Base-by-base conservation (phyloP, 1,140 invertebrate species). In the Drosophila bifasciata region DNA sequence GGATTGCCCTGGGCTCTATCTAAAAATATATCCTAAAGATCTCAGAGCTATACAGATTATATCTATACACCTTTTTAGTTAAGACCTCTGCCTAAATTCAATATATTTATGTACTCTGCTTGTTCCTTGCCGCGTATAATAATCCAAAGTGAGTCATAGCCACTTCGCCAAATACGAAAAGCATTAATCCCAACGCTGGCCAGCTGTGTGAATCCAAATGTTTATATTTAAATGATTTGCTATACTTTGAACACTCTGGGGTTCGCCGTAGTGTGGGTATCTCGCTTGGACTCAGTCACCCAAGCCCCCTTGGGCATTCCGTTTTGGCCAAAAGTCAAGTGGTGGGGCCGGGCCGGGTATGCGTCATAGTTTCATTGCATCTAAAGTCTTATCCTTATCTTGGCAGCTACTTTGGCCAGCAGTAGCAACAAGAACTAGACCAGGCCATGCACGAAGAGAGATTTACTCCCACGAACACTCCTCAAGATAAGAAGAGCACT, bases 321-420 rank as follows among this genome's bases (percentile, higher is more conserved):
- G 15, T 32, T 36, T 36, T 77, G 59, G 55, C 61, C 78, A 77
- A 77, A 80, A 81, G 73, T 81, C 78, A 81, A 80, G 78, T 80
- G 58, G 51, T 2, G 32, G 11, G 28, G 16, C 5, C 23, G 55
- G 21, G 23, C 32, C 23, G 55, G 21, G 23, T 23, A 61, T 79
- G 79, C 73, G 78, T 83, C 78, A 80, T 48, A 25, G 6, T 46
- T 39, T 32, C 5, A 61, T 46, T 79, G 56, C 59, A 79, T 0
- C 21, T 36, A 5, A 36, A 36, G 32, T 57, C 45, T 72, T 59
- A 68, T 55, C 67, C 59, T 77, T 84, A 83, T 84, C 75, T 70
- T 49, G 40, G 11, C 50, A 51, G 48, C 25, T 16, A 53, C 44
- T 16, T 60, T 36, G 25, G 19, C 53, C 49, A 8, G 16, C 39